A percentile compares a stretch with the other conserved stretches of the same genome.
These are phyloP conservation scores for Ammospiza nelsoni DNA, from an alignment of 2,113 vertebrate genomes.

Conservation along the genomic window DNA sequence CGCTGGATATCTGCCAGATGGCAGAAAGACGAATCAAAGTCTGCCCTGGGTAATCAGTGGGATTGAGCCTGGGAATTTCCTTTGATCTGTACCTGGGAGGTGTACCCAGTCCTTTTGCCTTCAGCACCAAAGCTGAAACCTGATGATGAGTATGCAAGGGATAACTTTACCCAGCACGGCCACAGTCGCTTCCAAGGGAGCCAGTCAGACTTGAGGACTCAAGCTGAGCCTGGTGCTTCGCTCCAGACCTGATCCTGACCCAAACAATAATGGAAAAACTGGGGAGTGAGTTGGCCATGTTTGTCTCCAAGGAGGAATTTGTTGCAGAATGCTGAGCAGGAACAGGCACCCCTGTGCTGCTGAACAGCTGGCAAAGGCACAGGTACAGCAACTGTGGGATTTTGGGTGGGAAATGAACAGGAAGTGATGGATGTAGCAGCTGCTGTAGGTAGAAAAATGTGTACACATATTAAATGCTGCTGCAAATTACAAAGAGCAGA, in stretches of 20 bases:
- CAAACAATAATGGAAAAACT: not conserved
- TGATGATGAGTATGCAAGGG: not conserved
- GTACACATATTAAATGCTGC: not conserved
- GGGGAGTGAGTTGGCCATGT: not conserved
- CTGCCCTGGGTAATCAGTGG: not conserved
- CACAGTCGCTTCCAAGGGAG: not conserved
- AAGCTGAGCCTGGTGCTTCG: not conserved
- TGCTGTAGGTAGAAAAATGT: not conserved
- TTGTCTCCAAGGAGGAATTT: not conserved
- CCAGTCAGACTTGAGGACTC: not conserved
- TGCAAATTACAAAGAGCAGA: not conserved
- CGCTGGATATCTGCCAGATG: not conserved
- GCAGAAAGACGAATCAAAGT: not conserved
- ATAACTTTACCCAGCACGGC: not conserved
- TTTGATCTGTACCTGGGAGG: not conserved
- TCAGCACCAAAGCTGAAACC: not conserved
- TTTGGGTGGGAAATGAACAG: not conserved
- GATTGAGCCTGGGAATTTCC: not conserved
- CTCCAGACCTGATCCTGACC: not conserved
- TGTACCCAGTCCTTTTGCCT: not conserved
- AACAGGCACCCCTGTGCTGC: fast-evolving
- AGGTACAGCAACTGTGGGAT: not conserved
- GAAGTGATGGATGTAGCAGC: not conserved
- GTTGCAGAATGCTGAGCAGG: not conserved
- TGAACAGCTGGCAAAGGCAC: not conserved